A percentile compares a stretch with the other conserved stretches of the same genome.
phyloP scores from a whole-genome alignment of 2,888 invertebrate genomes.

The Clivina fossor region DNA sequence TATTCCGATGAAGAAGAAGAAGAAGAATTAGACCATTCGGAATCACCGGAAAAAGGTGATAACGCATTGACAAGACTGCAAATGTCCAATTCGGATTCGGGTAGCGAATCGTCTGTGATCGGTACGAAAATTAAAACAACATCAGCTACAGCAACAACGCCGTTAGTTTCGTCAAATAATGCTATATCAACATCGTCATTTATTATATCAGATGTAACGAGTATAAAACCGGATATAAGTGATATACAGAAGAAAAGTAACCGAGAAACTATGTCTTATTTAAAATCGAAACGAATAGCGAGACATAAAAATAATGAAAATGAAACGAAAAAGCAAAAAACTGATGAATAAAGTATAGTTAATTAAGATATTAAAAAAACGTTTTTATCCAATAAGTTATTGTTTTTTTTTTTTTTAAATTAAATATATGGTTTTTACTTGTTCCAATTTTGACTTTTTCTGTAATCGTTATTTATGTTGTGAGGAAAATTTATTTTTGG shows the following conservation, averaged over 20 bases:
- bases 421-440: conserved; percentile 24
- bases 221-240: conserved; percentile 46
- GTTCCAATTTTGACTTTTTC: conserved; percentile 7
- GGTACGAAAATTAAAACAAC: background rate
- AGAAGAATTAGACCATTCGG: conserved; percentile 53
- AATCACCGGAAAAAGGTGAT: conserved; percentile 14
- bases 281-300: conserved; percentile 51
- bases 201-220: conserved; percentile 37
- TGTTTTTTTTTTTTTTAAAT: conserved; percentile 20
- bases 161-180: background rate
- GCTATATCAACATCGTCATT: conserved; percentile 8
- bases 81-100: conserved; percentile 27
- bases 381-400: conserved; percentile 25
- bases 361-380: conserved; percentile 13
- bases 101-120: conserved; percentile 13
- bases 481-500: background rate
- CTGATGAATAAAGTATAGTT: conserved; percentile 25
- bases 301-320: conserved; percentile 48
- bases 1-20: conserved; percentile 57
- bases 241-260: conserved; percentile 46
- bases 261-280: conserved; percentile 50
- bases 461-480: background rate
- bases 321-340: conserved; percentile 46
- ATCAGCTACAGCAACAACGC: background rate
- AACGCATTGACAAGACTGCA: conserved; percentile 20